Evolutionary conservation across 2,888 invertebrate genomes (phyloP), one percentile per base, ranked within the genome.

Genomic region (Brenthis hecate): DNA sequence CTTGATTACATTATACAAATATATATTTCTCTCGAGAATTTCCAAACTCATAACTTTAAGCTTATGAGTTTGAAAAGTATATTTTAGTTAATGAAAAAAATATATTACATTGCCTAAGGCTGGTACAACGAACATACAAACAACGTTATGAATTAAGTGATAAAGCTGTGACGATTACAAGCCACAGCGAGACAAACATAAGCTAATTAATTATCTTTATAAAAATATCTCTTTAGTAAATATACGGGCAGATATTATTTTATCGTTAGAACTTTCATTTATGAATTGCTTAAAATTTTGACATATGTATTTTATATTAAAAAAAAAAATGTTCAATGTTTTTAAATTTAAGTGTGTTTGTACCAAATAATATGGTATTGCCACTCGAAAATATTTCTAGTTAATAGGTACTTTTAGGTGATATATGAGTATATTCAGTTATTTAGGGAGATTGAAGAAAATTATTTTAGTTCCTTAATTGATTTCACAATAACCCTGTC

Each of bases 81-180:
- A 14, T 23, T 48, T 48, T 48, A 50, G n/a, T 50, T 28, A 13
- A 23, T 48, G 8, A 48, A 28, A 4, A 28, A 58, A 47, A 28
- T 48, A n/a, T n/a, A 23, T 48, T 48, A 48, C n/a, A 60, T 60
- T 14, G 43, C 54, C 61, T 48, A 64, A 76, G 82, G 80, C 83
- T 80, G 84, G 80, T 84, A 82, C 77, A 78, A 76, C 70, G 72
- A 79, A 87, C 80, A 87, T 81, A 87, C 81, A 84, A 85, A 84
- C 77, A 80, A 81, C 84, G 77, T 87, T 87, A 88, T 84, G 87
- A 88, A 80, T 86, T 80, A 88, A 85, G 87, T 89, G 86, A 86
- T 81, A 79, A 80, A 78, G 75, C 84, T 80, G 82, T 82, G 84
- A 80, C 81, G 74, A 58, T 74, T 82, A 86, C 80, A 84, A 77